phyloP scores from a whole-genome alignment of 2,888 invertebrate species.

The Tiphia femorata region DNA sequence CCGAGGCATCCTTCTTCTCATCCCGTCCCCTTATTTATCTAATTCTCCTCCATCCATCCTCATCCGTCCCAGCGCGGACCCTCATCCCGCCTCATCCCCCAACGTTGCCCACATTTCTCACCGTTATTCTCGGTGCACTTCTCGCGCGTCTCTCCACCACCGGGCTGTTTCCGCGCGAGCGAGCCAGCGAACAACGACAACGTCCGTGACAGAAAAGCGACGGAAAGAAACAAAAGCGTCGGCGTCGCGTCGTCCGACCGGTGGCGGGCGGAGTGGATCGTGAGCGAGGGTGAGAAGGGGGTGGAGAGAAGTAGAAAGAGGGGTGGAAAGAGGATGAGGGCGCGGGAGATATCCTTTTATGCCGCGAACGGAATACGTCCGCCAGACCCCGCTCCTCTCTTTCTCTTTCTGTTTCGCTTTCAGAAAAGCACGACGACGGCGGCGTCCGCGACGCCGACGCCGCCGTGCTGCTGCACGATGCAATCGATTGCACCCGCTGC shows the following conservation, averaged over 20 bases:
- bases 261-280: too few relatives aligned
- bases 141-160: too few relatives aligned
- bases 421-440: too few relatives aligned
- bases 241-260: slow-evolving; percentile 1
- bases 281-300: too few relatives aligned
- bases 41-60: not conserved
- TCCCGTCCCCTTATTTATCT: too few relatives aligned
- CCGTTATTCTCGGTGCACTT: not conserved
- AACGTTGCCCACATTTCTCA: not conserved
- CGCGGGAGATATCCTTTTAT: slow-evolving; percentile 2
- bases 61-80: not conserved
- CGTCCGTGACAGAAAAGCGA: not conserved
- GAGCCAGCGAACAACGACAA: not conserved
- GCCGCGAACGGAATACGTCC: not conserved
- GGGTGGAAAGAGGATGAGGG: too few relatives aligned
- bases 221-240: slow-evolving; percentile 1
- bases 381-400: not conserved
- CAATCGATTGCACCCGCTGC: not conserved
- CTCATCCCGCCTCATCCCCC: not conserved
- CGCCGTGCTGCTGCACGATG: not conserved
- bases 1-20: too few relatives aligned
- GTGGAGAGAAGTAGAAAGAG: too few relatives aligned
- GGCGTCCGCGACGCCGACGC: not conserved
- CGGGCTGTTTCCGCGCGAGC: too few relatives aligned
- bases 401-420: not conserved